A percentile compares a stretch with the other conserved stretches of the same genome.
These are phyloP conservation scores for Scaptomyza graminum DNA, from an alignment of 1,140 invertebrate species.

Conservation along the genomic window DNA sequence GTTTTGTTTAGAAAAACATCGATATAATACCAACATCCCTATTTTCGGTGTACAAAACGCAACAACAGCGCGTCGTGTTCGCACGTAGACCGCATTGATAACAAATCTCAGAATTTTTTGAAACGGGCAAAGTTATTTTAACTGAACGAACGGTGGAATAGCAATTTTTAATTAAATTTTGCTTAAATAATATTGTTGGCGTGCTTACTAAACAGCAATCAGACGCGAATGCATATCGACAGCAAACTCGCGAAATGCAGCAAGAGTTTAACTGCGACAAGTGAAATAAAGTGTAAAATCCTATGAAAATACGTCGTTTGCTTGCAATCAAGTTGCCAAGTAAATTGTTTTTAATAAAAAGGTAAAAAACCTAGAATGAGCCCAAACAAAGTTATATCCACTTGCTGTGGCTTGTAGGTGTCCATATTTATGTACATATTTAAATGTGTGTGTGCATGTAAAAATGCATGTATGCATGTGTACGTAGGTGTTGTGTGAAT, in stretches of 20 bases:
- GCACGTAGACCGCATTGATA: constrained; percentile 40
- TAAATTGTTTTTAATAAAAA: constrained; percentile 32
- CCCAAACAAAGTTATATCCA: constrained; percentile 16
- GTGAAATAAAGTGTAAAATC: constrained; percentile 45
- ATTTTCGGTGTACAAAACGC: constrained; percentile 38
- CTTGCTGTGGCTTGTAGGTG: constrained; percentile 21
- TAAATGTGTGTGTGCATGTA: constrained; percentile 1
- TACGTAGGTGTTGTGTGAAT: constrained; percentile 28
- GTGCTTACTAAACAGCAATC: not conserved
- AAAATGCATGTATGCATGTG: constrained; percentile 4
- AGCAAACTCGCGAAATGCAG: constrained; percentile 31
- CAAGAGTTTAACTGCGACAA: constrained; percentile 30
- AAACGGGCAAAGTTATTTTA: constrained; percentile 26
- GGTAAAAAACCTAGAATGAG: constrained; percentile 32
- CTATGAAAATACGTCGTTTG: constrained; percentile 24
- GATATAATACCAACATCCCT: constrained; percentile 16
- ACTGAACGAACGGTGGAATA: constrained; percentile 9
- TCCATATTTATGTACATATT: constrained; percentile 3
- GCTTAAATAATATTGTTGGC: constrained; percentile 11
- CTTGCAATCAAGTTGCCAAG: constrained; percentile 34
- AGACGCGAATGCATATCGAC: constrained; percentile 19
- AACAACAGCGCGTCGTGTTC: constrained; percentile 47
- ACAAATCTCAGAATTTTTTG: constrained; percentile 32
- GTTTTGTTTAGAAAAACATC: not conserved
- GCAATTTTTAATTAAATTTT: constrained; percentile 14